phyloP scores from a whole-genome alignment of 2,113 vertebrate genomes.

The Sorex araneus region DNA sequence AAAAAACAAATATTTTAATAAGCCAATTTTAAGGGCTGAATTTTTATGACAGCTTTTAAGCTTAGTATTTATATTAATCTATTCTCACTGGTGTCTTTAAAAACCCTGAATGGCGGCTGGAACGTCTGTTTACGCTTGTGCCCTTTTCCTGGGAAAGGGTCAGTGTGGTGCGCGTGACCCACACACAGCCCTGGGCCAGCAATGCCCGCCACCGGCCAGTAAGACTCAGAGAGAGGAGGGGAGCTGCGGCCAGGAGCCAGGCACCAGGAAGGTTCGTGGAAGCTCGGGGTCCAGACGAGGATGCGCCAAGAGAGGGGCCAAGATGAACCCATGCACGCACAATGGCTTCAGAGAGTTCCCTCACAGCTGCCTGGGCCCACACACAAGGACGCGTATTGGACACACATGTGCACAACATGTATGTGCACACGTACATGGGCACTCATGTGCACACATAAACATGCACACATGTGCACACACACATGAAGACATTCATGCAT shows the following conservation, averaged over 20 bases:
- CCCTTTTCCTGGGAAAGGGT: conserved; percentile 85
- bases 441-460: too few relatives aligned
- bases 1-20: conserved; percentile 84
- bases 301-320: too few relatives aligned
- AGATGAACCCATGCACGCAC: neutral
- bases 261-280: neutral
- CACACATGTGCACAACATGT: rapidly evolving
- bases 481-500: too few relatives aligned
- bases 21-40: conserved; percentile 84
- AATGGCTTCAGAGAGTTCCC: neutral
- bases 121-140: conserved; percentile 85
- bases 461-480: too few relatives aligned
- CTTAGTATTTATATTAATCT: conserved; percentile 85
- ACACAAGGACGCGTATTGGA: too few relatives aligned
- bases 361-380: neutral
- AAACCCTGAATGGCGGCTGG: conserved; percentile 77
- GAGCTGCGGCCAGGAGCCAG: neutral
- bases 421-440: too few relatives aligned
- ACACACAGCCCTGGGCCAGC: conserved; percentile 51
- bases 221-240: neutral
- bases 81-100: conserved; percentile 82
- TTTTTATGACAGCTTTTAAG: conserved; percentile 80
- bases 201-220: conserved; percentile 5
- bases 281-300: neutral
- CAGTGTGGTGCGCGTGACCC: conserved; percentile 75